phyloP scores from a whole-genome alignment of 2,888 invertebrate species.

The Nephrotoma appendiculata region DNA sequence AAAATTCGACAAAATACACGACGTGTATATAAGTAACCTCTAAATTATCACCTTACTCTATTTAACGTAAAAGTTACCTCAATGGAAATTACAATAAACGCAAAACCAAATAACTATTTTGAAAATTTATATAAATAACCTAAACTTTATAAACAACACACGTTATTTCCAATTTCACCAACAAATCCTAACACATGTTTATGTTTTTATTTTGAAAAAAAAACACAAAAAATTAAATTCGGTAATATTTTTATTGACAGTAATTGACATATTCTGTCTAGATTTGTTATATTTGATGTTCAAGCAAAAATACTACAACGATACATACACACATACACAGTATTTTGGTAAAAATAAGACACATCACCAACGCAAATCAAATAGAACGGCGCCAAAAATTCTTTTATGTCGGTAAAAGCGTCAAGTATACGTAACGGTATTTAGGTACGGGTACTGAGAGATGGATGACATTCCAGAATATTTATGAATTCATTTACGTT shows the following conservation, averaged over 20 bases:
- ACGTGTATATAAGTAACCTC: too few relatives aligned
- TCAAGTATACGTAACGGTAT: neutral
- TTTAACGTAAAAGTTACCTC: too few relatives aligned
- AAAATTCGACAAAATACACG: too few relatives aligned
- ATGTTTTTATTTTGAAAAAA: neutral
- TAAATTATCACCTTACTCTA: too few relatives aligned
- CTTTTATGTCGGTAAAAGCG: neutral
- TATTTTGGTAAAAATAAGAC: neutral
- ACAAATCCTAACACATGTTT: neutral
- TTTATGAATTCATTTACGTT: neutral
- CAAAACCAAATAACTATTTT: neutral
- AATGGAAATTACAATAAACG: neutral
- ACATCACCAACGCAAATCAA: neutral
- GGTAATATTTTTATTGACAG: neutral
- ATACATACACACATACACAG: neutral
- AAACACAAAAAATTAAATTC: neutral
- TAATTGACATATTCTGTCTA: neutral
- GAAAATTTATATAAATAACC: neutral
- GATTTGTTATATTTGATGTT: neutral
- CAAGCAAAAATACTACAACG: neutral
- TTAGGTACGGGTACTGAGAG: neutral
- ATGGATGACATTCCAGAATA: neutral
- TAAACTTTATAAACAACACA: neutral
- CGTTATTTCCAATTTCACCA: neutral
- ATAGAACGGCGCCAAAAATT: neutral